These are phyloP conservation scores for Galleria mellonella DNA, from an alignment of 1,140 invertebrate genomes.

Conservation along the genomic window DNA sequence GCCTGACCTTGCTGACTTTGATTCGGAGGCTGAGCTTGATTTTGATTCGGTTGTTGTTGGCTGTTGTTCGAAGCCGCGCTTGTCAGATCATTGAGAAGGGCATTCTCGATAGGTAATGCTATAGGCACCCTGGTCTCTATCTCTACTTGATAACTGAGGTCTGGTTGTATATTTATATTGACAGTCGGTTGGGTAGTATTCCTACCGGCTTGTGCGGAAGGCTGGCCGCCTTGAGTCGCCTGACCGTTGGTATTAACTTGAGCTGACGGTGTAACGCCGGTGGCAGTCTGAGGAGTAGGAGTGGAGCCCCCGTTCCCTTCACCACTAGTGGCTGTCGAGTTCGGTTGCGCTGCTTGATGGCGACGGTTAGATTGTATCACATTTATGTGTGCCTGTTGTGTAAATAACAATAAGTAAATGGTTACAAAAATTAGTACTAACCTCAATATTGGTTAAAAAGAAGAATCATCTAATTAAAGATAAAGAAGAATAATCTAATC, in stretches of 20 bases:
- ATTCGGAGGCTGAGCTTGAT: not conserved
- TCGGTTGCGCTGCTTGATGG: slow-evolving; percentile 4
- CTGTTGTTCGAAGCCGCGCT: not conserved
- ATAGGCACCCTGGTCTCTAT: slow-evolving; percentile 41
- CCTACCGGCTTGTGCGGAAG: slow-evolving; percentile 14
- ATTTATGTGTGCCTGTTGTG: slow-evolving; percentile 33
- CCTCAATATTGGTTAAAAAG: no score
- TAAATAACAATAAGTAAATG: not conserved
- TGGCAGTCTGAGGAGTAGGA: not conserved
- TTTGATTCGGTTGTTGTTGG: not conserved
- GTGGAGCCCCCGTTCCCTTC: not conserved
- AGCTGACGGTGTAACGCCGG: not conserved
- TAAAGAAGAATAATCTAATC: no score
- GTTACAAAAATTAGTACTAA: no score
- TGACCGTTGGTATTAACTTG: slow-evolving; percentile 2
- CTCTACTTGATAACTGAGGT: slow-evolving; percentile 46
- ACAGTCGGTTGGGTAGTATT: slow-evolving; percentile 24
- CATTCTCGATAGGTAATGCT: slow-evolving; percentile 28
- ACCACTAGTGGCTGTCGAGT: not conserved
- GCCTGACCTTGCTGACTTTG: not conserved
- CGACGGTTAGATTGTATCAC: slow-evolving; percentile 25
- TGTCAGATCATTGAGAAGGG: slow-evolving; percentile 17
- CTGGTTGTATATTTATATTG: slow-evolving; percentile 37
- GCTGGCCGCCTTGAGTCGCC: not conserved
- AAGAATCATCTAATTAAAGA: no score